Conservation (phyloP, 2,888 invertebrate species). For the Biston stratarius region DNA sequence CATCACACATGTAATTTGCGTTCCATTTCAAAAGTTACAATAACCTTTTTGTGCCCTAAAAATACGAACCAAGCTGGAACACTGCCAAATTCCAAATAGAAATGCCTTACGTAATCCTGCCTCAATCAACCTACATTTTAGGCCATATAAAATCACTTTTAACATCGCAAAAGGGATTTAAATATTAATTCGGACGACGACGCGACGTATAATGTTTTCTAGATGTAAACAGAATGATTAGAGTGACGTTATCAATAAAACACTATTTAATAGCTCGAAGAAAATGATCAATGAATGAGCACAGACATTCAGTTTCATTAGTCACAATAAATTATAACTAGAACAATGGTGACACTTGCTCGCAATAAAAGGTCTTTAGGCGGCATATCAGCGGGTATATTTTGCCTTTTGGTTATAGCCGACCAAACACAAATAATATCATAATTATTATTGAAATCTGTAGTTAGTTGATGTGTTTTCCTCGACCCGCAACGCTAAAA, state of each 20-base stretch:
- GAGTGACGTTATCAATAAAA: background rate
- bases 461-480: too few relatives aligned
- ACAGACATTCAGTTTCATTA: slow-evolving; percentile 29
- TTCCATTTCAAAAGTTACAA: slow-evolving; percentile 15
- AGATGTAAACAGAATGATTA: slow-evolving; percentile 28
- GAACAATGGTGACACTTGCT: slow-evolving; percentile 27
- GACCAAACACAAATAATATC: background rate
- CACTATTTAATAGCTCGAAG: slow-evolving; percentile 24
- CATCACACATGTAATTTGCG: background rate
- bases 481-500: too few relatives aligned
- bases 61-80: slow-evolving; percentile 33
- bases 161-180: background rate
- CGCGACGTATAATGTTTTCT: background rate
- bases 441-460: too few relatives aligned
- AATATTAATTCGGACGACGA: slow-evolving; percentile 8
- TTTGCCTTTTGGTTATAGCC: slow-evolving; percentile 22
- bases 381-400: slow-evolving; percentile 29
- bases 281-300: slow-evolving; percentile 16
- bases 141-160: slow-evolving; percentile 31
- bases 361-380: slow-evolving; percentile 35
- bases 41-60: slow-evolving; percentile 11
- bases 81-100: slow-evolving; percentile 38
- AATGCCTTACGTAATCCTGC: slow-evolving; percentile 37
- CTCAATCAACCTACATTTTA: slow-evolving; percentile 35
- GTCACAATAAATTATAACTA: slow-evolving; percentile 25